Evolutionary conservation across 2,888 invertebrate species (phyloP).

Genomic region (Xanthia icteritia): DNA sequence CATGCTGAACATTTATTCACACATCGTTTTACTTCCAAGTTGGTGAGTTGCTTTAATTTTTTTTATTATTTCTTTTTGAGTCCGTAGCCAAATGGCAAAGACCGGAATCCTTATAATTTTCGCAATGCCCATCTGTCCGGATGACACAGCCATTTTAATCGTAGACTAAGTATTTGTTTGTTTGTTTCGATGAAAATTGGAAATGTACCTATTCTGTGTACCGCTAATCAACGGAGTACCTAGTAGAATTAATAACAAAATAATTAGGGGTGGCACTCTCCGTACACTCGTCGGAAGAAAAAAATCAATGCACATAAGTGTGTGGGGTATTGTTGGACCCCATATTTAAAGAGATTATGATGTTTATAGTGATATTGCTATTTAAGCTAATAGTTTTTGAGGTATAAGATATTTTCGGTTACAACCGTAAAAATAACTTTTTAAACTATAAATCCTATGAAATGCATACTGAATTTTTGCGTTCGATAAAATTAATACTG

Average conservation of each 20-base stretch:
- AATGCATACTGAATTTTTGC: background rate
- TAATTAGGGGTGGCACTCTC: background rate
- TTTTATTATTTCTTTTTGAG: background rate
- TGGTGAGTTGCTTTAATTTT: conserved; percentile 6
- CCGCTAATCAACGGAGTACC: too few relatives aligned
- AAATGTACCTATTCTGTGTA: too few relatives aligned
- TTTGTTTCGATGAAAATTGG: too few relatives aligned
- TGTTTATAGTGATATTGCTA: too few relatives aligned
- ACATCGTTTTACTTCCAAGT: background rate
- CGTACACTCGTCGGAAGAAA: background rate
- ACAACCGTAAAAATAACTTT: background rate
- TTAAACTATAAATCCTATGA: background rate
- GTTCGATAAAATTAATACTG: background rate
- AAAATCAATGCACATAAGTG: background rate
- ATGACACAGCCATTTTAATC: too few relatives aligned
- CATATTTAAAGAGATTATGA: background rate
- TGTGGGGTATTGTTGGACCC: background rate
- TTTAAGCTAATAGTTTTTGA: too few relatives aligned
- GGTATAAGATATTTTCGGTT: background rate
- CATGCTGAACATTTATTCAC: background rate
- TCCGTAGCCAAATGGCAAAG: background rate
- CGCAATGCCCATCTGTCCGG: background rate
- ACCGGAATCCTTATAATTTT: background rate
- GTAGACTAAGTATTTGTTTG: too few relatives aligned
- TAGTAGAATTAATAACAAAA: background rate